Percentiles rank a stretch among this genome's conserved stretches.
These are phyloP conservation scores for Rhodeus uyekii DNA, from an alignment of 2,797 vertebrate species.

Conservation along the genomic window DNA sequence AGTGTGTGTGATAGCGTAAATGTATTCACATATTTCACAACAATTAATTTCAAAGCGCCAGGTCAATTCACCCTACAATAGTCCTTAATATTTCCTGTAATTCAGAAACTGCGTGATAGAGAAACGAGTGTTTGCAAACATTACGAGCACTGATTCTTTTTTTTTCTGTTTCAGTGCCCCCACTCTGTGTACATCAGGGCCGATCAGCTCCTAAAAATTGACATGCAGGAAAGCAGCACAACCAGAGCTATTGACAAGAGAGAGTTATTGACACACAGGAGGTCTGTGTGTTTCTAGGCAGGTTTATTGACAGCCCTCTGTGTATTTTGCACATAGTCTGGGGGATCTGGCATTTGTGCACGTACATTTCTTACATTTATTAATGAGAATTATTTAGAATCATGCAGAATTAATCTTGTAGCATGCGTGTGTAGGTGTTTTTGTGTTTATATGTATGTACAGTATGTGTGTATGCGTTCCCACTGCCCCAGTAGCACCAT, in stretches of 20 bases:
- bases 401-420: conserved; percentile 4
- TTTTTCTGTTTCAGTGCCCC: not conserved
- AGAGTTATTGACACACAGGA: conserved; percentile 40
- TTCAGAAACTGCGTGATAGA: not conserved
- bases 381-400: conserved; percentile 23
- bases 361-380: conserved; percentile 22
- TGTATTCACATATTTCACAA: conserved; percentile 32
- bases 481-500: conserved; percentile 40
- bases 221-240: conserved; percentile 28
- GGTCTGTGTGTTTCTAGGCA: conserved; percentile 32
- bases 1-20: not conserved
- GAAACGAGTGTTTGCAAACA: conserved; percentile 13
- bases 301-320: conserved; percentile 44
- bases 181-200: not conserved
- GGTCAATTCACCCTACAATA: conserved; percentile 4
- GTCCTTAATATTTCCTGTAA: not conserved
- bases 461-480: conserved; percentile 13
- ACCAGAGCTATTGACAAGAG: conserved; percentile 39
- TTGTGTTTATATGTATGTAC: conserved; percentile 6
- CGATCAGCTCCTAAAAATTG: conserved; percentile 32
- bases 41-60: conserved; percentile 23
- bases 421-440: conserved; percentile 10
- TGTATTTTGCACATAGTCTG: conserved; percentile 35
- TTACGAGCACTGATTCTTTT: not conserved
- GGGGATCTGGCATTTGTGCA: not conserved